These are phyloP conservation scores for Amblyornis subalaris DNA, from an alignment of 2,113 vertebrate genomes.

Conservation along the genomic window DNA sequence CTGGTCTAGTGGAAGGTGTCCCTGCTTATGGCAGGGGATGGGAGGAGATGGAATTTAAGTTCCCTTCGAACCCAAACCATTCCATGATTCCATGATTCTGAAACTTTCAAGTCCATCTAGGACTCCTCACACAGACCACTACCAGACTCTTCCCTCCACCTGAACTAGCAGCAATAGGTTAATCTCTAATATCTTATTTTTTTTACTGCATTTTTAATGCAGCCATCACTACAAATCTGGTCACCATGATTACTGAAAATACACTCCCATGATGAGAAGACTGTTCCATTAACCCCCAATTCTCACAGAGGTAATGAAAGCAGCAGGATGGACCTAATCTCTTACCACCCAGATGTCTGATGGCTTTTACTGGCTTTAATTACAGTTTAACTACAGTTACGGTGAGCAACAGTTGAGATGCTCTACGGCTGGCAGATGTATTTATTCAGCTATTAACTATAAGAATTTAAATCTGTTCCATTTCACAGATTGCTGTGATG, in stretches of 20 bases:
- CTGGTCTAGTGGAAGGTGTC: neutral
- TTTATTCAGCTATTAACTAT: conserved; percentile 9
- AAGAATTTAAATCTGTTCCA: neutral
- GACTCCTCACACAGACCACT: neutral
- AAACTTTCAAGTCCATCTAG: fast-evolving
- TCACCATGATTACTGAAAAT: neutral
- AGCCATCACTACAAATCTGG: neutral
- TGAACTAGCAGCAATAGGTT: neutral
- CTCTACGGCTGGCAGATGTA: neutral
- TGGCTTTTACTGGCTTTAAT: neutral
- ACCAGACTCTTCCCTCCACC: neutral
- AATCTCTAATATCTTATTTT: too few species aligned
- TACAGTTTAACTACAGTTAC: neutral
- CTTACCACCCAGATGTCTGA: neutral
- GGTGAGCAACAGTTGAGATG: neutral
- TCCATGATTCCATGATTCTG: neutral
- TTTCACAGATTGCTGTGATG: neutral
- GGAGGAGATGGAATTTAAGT: neutral
- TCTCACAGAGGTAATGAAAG: neutral
- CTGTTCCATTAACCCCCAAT: neutral
- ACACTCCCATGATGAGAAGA: neutral
- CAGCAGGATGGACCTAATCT: neutral
- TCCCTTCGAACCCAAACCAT: neutral
- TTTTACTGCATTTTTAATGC: neutral
- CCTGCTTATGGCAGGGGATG: neutral